Percentiles rank a stretch among this genome's conserved stretches.
These are phyloP conservation scores for Pelusios castaneus DNA, from an alignment of 2,113 vertebrate genomes.

Conservation along the genomic window DNA sequence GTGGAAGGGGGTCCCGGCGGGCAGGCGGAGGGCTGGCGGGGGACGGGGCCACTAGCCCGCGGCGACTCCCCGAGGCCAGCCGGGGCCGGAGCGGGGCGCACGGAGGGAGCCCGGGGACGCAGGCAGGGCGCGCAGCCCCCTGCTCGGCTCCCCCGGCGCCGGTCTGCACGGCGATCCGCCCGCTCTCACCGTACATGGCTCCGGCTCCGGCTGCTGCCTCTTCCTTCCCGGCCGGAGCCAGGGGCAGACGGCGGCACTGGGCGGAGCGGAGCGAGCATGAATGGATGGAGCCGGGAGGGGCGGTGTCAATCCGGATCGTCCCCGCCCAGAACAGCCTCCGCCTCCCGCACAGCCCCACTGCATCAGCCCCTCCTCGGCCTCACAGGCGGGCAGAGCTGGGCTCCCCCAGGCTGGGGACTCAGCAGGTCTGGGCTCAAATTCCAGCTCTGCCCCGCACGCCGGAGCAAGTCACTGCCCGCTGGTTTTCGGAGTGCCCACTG, in stretches of 20 bases:
- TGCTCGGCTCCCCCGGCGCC: neutral
- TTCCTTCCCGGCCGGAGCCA: neutral
- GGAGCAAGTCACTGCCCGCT: neutral
- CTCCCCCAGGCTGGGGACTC: no score
- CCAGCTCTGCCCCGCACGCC: no score
- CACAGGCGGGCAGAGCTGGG: no score
- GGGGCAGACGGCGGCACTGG: neutral
- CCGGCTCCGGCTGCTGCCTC: neutral
- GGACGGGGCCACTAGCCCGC: no score
- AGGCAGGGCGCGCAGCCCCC: no score
- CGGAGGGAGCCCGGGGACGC: no score
- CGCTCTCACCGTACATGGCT: neutral
- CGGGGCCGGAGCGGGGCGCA: rapidly evolving
- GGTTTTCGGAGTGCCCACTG: no score
- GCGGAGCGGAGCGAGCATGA: neutral
- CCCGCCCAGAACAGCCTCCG: neutral
- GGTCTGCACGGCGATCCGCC: neutral
- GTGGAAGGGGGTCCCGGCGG: no score
- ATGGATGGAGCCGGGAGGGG: neutral
- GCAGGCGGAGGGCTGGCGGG: no score
- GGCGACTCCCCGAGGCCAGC: rapidly evolving
- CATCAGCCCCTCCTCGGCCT: no score
- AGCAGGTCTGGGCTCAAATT: no score
- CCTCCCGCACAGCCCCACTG: no score
- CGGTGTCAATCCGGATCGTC: neutral